Evolutionary conservation across 2,113 vertebrate species (phyloP).

Genomic region (Petroica traversi): DNA sequence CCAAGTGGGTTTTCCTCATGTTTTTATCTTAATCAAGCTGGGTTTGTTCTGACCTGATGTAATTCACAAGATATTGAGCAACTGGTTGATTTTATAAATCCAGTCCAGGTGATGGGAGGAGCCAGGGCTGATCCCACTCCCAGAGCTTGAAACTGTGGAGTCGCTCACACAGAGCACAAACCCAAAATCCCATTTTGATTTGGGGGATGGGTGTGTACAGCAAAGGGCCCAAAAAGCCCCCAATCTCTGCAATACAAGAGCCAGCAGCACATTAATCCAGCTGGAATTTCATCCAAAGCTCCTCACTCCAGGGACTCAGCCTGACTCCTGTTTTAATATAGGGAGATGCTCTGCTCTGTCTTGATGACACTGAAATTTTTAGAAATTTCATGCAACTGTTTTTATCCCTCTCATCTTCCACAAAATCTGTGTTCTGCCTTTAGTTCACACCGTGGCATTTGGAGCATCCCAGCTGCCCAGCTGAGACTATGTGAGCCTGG

Average conservation of each 20-base stretch:
- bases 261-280: neutral
- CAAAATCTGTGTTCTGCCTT: fast-evolving
- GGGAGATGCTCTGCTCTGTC: neutral
- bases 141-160: neutral
- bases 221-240: neutral
- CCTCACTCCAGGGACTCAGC: neutral
- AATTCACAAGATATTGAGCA: neutral
- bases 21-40: neutral
- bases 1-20: neutral
- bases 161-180: neutral
- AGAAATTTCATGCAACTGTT: neutral
- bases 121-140: neutral
- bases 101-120: neutral
- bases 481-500: fast-evolving
- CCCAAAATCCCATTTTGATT: neutral
- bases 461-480: neutral
- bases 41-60: neutral
- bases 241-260: neutral
- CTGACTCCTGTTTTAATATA: fast-evolving
- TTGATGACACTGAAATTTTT: neutral
- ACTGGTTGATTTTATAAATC: neutral
- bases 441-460: fast-evolving
- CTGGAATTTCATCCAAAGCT: neutral
- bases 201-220: neutral
- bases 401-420: neutral